Percentiles rank a stretch among this genome's conserved stretches.
phyloP scores from a whole-genome alignment of 1,140 invertebrate genomes.

The Copidosoma floridanum region DNA sequence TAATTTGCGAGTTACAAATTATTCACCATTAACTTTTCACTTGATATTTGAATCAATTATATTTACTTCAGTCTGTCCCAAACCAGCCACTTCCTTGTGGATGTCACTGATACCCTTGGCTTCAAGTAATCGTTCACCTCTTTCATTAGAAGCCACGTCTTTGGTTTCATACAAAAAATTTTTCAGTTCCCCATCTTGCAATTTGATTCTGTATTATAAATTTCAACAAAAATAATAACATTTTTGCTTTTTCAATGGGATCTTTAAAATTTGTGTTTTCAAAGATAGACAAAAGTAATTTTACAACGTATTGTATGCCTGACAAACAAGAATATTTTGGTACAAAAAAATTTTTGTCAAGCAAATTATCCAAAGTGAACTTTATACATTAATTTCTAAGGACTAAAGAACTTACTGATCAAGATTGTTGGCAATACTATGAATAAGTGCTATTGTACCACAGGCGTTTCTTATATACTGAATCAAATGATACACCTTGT shows the following conservation, averaged over 20 bases:
- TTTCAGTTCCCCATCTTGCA: conserved; percentile 74
- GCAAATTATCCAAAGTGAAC: too few relatives aligned
- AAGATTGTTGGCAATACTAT: conserved; percentile 74
- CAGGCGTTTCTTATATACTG: conserved; percentile 94
- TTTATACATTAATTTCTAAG: too few relatives aligned
- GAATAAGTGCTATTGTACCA: conserved; percentile 90
- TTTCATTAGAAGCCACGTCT: conserved; percentile 67
- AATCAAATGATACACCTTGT: conserved; percentile 85
- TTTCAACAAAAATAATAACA: too few relatives aligned
- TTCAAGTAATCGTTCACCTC: conserved; percentile 72
- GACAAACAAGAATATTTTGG: too few relatives aligned
- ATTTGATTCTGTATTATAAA: conserved; percentile 59
- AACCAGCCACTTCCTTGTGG: conserved; percentile 81
- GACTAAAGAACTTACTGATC: conserved; percentile 65
- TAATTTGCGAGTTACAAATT: too few relatives aligned
- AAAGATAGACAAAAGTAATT: too few relatives aligned
- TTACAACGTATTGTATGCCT: too few relatives aligned
- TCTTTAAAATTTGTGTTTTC: too few relatives aligned
- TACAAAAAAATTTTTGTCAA: too few relatives aligned
- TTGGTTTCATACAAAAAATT: conserved; percentile 75
- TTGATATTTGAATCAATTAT: too few relatives aligned
- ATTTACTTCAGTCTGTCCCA: conserved; percentile 90
- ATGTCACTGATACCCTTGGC: conserved; percentile 72
- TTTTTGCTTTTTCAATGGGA: too few relatives aligned
- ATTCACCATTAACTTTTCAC: too few relatives aligned